phyloP scores from a whole-genome alignment of 2,888 invertebrate genomes.

The Lumbricus terrestris region DNA sequence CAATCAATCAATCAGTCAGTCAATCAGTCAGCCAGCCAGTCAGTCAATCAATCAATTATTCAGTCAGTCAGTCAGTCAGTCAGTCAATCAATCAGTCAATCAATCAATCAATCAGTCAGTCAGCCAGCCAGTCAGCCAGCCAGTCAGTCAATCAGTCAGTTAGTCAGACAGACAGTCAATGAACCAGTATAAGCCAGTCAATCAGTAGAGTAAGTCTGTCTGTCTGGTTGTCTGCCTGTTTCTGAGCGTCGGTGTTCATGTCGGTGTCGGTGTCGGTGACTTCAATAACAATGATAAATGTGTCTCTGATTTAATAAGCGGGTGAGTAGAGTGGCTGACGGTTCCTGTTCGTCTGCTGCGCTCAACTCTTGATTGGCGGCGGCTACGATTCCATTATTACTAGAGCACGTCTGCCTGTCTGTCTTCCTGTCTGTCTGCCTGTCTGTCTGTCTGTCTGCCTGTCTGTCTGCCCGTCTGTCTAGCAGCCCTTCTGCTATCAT shows the following conservation, averaged over 20 bases:
- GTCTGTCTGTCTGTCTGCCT: neutral
- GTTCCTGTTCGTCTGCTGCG: neutral
- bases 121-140: too few species aligned
- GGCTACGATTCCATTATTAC: conserved; percentile 3
- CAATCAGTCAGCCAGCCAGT: too few species aligned
- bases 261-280: conserved; percentile 13
- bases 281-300: conserved; percentile 7
- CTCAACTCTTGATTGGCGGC: neutral
- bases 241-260: conserved; percentile 19
- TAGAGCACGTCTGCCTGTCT: neutral
- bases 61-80: too few species aligned
- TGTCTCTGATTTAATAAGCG: neutral
- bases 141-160: too few species aligned
- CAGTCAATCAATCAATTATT: too few species aligned
- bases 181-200: too few species aligned
- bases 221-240: conserved; percentile 26
- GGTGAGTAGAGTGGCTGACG: neutral
- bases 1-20: too few species aligned
- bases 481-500: neutral
- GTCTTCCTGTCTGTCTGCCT: neutral
- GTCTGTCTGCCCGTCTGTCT: neutral
- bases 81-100: too few species aligned
- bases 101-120: too few species aligned
- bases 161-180: too few species aligned
- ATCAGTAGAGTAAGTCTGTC: neutral